Evolutionary conservation across 2,113 vertebrate species (phyloP).

Genomic region (Corapipo altera): DNA sequence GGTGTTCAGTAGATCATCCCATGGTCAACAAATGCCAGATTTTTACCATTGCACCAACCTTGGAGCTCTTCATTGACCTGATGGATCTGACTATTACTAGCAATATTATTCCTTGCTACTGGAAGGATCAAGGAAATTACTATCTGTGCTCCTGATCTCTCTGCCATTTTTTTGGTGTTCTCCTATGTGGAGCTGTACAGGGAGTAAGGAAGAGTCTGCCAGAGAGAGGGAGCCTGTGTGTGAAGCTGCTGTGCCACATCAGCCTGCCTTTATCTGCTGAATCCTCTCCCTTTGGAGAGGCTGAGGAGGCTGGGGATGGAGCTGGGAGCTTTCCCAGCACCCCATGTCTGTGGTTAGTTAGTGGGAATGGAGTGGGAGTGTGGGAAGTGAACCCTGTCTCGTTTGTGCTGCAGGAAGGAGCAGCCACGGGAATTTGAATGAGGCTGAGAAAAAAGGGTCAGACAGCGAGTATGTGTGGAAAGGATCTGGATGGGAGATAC

Average conservation of each 20-base stretch:
- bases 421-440: neutral
- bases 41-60: neutral
- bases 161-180: neutral
- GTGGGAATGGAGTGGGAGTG: neutral
- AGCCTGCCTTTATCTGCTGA: neutral
- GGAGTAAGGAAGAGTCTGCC: neutral
- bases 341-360: neutral
- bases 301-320: neutral
- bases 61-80: neutral
- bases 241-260: neutral
- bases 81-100: neutral
- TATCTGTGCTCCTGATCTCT: neutral
- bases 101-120: neutral
- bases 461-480: neutral
- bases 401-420: neutral
- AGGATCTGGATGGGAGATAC: neutral
- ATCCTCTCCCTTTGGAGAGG: neutral
- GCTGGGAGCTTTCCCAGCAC: neutral
- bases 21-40: neutral
- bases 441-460: neutral
- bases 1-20: neutral
- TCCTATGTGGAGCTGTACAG: neutral
- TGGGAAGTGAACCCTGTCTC: neutral
- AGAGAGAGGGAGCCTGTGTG: fast-evolving
- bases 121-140: neutral